Conservation (phyloP, 2,113 vertebrate genomes). For the Podocnemis expansa region DNA sequence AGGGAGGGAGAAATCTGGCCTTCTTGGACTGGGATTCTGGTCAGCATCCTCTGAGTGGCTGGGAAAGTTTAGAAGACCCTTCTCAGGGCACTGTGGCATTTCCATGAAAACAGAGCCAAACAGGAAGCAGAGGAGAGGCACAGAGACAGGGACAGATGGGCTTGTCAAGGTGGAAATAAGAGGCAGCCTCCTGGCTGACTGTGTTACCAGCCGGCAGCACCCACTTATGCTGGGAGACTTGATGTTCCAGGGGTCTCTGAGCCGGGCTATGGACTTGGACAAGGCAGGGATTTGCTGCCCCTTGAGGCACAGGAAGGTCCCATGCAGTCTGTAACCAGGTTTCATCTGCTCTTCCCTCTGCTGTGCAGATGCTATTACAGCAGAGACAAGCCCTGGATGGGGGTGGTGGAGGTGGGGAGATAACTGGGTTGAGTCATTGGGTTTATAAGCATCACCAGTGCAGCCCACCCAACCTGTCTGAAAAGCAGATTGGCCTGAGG, state of each 20-base stretch:
- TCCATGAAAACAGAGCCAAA: neutral
- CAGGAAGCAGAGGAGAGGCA: neutral
- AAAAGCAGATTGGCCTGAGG: neutral
- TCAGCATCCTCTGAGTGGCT: neutral
- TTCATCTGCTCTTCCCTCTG: neutral
- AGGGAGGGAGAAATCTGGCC: neutral
- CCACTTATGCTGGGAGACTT: neutral
- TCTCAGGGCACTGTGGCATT: accelerated
- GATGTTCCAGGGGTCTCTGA: neutral
- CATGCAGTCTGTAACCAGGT: neutral
- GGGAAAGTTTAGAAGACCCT: neutral
- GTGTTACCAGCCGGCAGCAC: neutral
- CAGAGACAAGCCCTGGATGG: neutral
- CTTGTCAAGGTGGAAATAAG: neutral
- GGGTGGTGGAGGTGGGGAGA: neutral
- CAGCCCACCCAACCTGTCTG: too few relatives aligned
- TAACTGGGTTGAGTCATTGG: neutral
- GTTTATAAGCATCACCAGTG: neutral
- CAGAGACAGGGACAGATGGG: neutral
- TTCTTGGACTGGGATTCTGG: neutral
- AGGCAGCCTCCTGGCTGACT: neutral
- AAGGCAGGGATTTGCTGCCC: neutral
- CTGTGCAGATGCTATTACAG: too few relatives aligned
- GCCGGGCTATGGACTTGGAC: neutral
- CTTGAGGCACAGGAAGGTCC: too few relatives aligned